Percentiles rank a stretch among this genome's conserved stretches.
These are phyloP conservation scores for Colostygia pectinataria DNA, from an alignment of 2,888 invertebrate genomes.

Conservation along the genomic window DNA sequence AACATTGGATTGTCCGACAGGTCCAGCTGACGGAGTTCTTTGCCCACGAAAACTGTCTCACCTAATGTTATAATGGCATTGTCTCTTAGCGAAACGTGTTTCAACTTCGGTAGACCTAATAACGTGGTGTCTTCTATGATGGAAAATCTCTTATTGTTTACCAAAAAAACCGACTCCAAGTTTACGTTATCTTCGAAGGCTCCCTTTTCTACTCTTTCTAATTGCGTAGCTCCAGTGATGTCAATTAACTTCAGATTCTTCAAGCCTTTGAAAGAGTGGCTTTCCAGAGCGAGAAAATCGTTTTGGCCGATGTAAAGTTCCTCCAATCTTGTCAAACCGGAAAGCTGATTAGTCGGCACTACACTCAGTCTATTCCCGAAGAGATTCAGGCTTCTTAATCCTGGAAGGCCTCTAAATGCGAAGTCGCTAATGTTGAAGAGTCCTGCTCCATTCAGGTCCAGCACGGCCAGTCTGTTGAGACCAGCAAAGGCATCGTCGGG, in stretches of 20 bases:
- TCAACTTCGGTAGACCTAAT: constrained; percentile 90
- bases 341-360: constrained; percentile 90
- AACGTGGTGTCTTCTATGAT: constrained; percentile 90
- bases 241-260: constrained; percentile 90
- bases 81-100: constrained; percentile 89
- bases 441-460: constrained; percentile 92
- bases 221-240: constrained; percentile 89
- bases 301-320: constrained; percentile 93
- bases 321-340: constrained; percentile 88
- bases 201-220: constrained; percentile 88
- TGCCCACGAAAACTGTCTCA: constrained; percentile 91
- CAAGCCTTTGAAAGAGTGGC: constrained; percentile 90
- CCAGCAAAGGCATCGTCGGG: constrained; percentile 91
- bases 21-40: constrained; percentile 88
- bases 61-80: constrained; percentile 89
- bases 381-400: constrained; percentile 89
- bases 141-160: constrained; percentile 89
- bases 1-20: constrained; percentile 91
- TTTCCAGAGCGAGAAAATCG: constrained; percentile 87
- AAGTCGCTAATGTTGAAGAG: constrained; percentile 89
- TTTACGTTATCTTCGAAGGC: constrained; percentile 92
- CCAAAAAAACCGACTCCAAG: constrained; percentile 88
- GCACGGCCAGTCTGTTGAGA: constrained; percentile 87
- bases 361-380: constrained; percentile 90
- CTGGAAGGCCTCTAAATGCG: constrained; percentile 89